A percentile compares a stretch with the other conserved stretches of the same genome.
Conservation (phyloP, 2,113 vertebrate genomes). For the Macquaria ambigua region DNA sequence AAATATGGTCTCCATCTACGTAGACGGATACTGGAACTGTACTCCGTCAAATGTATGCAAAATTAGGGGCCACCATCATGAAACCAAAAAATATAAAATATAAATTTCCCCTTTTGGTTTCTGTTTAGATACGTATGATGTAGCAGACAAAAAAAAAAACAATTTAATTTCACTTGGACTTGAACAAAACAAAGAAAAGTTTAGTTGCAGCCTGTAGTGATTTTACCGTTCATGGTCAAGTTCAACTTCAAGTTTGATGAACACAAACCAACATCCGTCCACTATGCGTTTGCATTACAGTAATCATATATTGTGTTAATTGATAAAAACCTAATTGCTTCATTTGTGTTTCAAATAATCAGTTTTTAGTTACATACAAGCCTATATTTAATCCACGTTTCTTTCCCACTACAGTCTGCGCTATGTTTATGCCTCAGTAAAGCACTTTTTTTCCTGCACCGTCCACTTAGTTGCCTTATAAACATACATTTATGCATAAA, state of each 20-base stretch:
- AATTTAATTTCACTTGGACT: too few species aligned
- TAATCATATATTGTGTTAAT: neutral
- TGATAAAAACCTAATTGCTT: neutral
- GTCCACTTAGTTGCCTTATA: neutral
- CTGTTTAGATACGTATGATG: too few species aligned
- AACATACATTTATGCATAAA: too few species aligned
- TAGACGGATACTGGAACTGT: neutral
- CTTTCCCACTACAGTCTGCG: neutral
- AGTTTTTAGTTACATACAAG: neutral
- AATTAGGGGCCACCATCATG: neutral
- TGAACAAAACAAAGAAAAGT: too few species aligned
- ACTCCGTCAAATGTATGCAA: neutral
- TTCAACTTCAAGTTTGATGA: neutral
- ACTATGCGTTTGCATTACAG: neutral
- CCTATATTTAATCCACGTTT: neutral
- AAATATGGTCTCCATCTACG: neutral
- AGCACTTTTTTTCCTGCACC: neutral
- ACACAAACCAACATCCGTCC: neutral
- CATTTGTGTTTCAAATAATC: neutral
- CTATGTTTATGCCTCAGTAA: neutral
- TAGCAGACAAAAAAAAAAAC: too few species aligned
- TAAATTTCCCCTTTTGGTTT: too few species aligned
- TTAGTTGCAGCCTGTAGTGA: too few species aligned
- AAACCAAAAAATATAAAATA: neutral
- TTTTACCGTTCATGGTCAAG: too few species aligned